Base-by-base conservation (phyloP, 2,888 invertebrate species). In the Trichogramma evanescens region DNA sequence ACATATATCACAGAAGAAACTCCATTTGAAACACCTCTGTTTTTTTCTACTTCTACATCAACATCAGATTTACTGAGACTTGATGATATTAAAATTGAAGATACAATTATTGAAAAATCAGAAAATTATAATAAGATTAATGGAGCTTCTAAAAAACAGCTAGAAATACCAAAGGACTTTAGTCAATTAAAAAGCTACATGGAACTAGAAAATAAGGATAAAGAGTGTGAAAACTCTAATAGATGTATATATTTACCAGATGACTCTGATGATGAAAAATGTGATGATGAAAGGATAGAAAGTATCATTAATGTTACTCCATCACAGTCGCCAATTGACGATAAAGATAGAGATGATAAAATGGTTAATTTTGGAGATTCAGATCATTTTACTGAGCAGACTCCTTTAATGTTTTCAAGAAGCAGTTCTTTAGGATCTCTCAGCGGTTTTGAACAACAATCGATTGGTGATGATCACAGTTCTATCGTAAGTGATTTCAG, bases 1-100 rank as follows among this genome's bases (percentile, higher is more conserved):
- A 94, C 93, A 56, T 95, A 94, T 76, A 93, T 89, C 71, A 95
- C 95, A 0, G 95, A 95, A 79, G 95, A 90, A 39, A 95, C 95
- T 0, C 91, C 91, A 0, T 88, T 90, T 70, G 87, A 89, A 75
- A 89, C 89, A 0, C 84, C 85, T 0, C 78, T 82, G 59, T 72
- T 74, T 68, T 90, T 95, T 75, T 95, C 95, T 0, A 93, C 90
- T 4, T 91, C 94, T 0, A 93, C 93, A 0, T 94, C 93, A 0
- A 88, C 94, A 81, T 91, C 90, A 0, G 95, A 95, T 78, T 80
- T 95, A 45, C 80, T 95, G 43, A 81, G 89, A 13, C 80, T 84
- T 2, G 80, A 80, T 39, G 72, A 74, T 10, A 50, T 42, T 46
- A 59, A 52, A 57, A 4, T 55, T 49, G 45, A 39, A 50, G 52